phyloP scores from a whole-genome alignment of 2,113 vertebrate species.

The Hypanus sabinus region DNA sequence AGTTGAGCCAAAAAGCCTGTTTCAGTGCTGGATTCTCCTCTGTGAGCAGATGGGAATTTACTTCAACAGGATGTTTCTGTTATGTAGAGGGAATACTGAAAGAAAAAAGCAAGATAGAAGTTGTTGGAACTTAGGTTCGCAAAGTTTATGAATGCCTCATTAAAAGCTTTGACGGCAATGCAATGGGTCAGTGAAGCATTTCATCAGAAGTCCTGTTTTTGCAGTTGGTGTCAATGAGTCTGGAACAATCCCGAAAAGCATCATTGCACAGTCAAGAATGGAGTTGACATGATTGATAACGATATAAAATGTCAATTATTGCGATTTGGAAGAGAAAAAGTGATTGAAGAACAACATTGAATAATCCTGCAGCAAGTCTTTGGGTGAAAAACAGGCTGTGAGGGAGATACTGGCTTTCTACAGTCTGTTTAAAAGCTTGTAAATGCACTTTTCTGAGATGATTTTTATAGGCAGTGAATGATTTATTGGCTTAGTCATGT shows the following conservation, averaged over 20 bases:
- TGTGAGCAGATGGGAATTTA: neutral
- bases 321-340: neutral
- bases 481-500: neutral
- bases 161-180: slow-evolving; percentile 24
- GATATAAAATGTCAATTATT: slow-evolving; percentile 20
- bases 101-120: neutral
- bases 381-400: neutral
- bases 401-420: no score
- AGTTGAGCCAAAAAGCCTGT: no score
- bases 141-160: neutral
- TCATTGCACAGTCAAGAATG: slow-evolving; percentile 25
- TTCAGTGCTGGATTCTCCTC: no score
- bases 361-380: neutral
- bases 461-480: neutral
- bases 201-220: slow-evolving; percentile 9
- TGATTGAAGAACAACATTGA: neutral
- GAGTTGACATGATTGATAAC: slow-evolving; percentile 21
- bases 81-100: neutral
- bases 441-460: neutral
- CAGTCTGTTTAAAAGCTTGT: neutral
- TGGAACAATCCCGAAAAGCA: neutral
- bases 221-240: neutral
- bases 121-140: neutral
- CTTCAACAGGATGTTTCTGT: neutral
- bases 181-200: neutral